These are phyloP conservation scores for Palythoa grandis DNA, from an alignment of 92 coral and sea anemone species.

Conservation along the genomic window DNA sequence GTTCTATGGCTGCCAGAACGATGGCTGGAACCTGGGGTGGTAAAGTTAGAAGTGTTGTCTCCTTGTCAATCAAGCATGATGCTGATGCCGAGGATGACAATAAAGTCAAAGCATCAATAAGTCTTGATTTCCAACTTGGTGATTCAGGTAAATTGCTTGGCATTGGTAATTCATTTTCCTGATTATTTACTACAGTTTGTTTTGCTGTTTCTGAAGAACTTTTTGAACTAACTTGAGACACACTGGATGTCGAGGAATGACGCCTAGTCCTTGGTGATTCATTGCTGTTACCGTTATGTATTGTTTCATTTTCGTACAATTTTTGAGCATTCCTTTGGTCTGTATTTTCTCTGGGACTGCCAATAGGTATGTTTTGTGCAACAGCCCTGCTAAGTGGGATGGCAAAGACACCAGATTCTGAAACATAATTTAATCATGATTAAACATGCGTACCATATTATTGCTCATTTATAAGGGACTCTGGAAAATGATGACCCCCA, in stretches of 20 bases:
- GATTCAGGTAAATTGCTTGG: slow-evolving; percentile 68
- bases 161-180: slow-evolving; percentile 32
- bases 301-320: slow-evolving; percentile 38
- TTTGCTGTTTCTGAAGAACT: slow-evolving; percentile 56
- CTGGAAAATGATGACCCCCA: too few relatives aligned
- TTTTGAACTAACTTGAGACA: slow-evolving; percentile 64
- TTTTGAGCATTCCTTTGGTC: slow-evolving; percentile 32
- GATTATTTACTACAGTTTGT: slow-evolving; percentile 35
- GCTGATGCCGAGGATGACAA: slow-evolving; percentile 95
- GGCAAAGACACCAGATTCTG: slow-evolving; percentile 89
- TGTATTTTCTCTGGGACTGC: slow-evolving; percentile 34
- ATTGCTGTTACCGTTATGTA: slow-evolving; percentile 57
- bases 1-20: slow-evolving; percentile 86
- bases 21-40: slow-evolving; percentile 94
- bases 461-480: too few relatives aligned
- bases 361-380: slow-evolving; percentile 47
- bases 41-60: slow-evolving; percentile 64
- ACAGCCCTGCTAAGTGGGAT: slow-evolving; percentile 86
- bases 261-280: slow-evolving; percentile 66
- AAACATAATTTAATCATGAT: slow-evolving; percentile 17
- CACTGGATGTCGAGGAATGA: slow-evolving; percentile 78
- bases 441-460: neutral
- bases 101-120: slow-evolving; percentile 92
- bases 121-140: slow-evolving; percentile 87
- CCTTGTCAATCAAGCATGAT: slow-evolving; percentile 88